Base-by-base conservation (phyloP, 2,888 invertebrate species). In the Diachrysia chrysitis region DNA sequence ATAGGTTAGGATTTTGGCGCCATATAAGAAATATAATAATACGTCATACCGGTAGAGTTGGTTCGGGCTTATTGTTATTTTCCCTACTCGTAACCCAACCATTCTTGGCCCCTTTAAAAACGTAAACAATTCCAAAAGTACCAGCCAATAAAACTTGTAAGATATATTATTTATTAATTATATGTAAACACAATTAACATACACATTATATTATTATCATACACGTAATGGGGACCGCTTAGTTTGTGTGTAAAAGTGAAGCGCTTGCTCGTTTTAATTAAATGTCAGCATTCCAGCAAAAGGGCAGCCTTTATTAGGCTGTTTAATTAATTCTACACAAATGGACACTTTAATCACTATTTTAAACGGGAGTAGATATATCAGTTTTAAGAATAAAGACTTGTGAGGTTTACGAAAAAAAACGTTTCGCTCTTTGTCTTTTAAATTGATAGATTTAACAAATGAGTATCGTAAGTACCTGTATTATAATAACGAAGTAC, bases 281-380 rank as follows among this genome's bases (percentile, higher is more conserved):
- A 93, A 93, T 92, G 93, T 90, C 93, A 92, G 88, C 92, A 88
- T 89, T 87, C 89, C 90, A 76, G 81, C 81, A 79, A 92, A 92
- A 92, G 90, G 92, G 89, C 91, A 90, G 77, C 81, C 76, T 86
- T 86, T 88, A 88, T 89, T 88, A 87, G 87, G 85, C 85, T 85
- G 78, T 82, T 83, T 81, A 73, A 83, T 78, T 81, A 73, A 78
- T 79, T 83, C 73, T 73, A 79, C 74, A 83, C 78, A 75, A 81
- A 83, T 78, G 81, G 77, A 76, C 76, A 80, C 70, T 76, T 85
- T 82, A 79, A 83, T 83, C 85, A 80, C 79, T 84, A 79, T 82
- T 85, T 82, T 82, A 81, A 81, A 79, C 75, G 79, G 75, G 65
- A 83, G 83, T 86, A 32, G 10, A 79, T 86, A 75, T 74, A 80